These are phyloP conservation scores for Labroides dimidiatus DNA, from an alignment of 2,797 vertebrate species.

Conservation along the genomic window DNA sequence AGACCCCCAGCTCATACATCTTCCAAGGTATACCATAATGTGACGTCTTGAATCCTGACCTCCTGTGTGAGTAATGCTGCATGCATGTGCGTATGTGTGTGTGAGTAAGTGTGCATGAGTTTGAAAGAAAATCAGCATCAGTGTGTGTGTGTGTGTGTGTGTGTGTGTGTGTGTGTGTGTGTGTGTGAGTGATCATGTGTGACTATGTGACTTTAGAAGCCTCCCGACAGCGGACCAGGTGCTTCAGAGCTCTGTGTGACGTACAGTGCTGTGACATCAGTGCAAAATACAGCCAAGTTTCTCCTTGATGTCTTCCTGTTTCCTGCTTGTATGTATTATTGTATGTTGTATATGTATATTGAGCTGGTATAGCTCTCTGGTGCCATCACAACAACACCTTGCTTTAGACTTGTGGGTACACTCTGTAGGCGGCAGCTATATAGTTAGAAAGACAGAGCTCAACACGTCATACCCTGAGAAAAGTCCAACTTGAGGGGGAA, in stretches of 20 bases:
- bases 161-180: neutral
- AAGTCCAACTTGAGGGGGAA: slow-evolving; percentile 1
- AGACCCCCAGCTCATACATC: slow-evolving; percentile 53
- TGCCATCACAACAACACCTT: slow-evolving; percentile 22
- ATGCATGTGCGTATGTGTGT: no score
- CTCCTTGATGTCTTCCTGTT: slow-evolving; percentile 22
- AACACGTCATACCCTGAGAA: neutral
- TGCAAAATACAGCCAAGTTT: slow-evolving; percentile 42
- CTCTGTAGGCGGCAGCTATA: slow-evolving; percentile 10
- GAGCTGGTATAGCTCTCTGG: slow-evolving; percentile 1
- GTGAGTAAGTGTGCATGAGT: slow-evolving; percentile 2
- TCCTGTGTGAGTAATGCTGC: neutral
- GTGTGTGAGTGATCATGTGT: slow-evolving; percentile 4
- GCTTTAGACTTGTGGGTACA: slow-evolving; percentile 2
- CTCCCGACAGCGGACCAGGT: slow-evolving; percentile 51
- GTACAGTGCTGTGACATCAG: slow-evolving; percentile 40
- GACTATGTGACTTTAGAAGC: slow-evolving; percentile 10
- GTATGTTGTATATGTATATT: no score
- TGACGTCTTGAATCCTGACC: neutral
- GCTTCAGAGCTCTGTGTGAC: slow-evolving; percentile 48
- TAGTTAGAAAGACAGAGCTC: neutral
- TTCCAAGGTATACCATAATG: slow-evolving; percentile 28
- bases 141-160: neutral
- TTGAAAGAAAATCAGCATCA: neutral
- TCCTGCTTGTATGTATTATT: neutral